Base-by-base conservation (phyloP, 2,888 invertebrate genomes). In the Leucozona laternaria region DNA sequence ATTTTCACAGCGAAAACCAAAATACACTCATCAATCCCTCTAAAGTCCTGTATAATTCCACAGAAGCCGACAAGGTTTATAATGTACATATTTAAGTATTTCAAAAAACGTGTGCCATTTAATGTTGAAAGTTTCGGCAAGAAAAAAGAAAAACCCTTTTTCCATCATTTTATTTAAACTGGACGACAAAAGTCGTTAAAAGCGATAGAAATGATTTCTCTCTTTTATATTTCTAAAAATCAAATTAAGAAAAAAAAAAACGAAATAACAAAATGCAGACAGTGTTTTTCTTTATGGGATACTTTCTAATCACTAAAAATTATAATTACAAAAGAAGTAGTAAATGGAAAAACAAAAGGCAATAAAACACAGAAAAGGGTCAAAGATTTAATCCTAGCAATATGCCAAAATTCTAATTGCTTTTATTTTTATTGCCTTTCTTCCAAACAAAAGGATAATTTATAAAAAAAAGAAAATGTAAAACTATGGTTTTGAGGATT, bases 251-350 rank as follows among this genome's bases (percentile, higher is more conserved):
- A 31, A 68, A 45, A 22, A 15, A 15, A 10, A 2, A 34, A 34
- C 3, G 28, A 40, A 40, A 10, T 15, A 13, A 15, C 40, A 2
- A 40, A 43, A 68, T 53, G 76, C 60, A 70, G 62, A 76, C 68
- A 60, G 34, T 60, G 40, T 80, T 76, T 80, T 70, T n/a, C n/a
- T 80, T 50, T 22, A 76, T 62, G 62, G 68, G 57, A 17, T 34
- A 11, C 71, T 64, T 71, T 45, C 71, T 53, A 53, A 25, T 53
- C 25, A 25, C 8, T 53, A 25, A 28, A 28, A 53, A 57, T 57
- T 31, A 53, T 77, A 64, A 81, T 81, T 77, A 81, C 55, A 76
- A 71, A 71, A 64, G 70, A 77, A 77, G 62, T 53, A 70, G 43
- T 34, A 70, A 76, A 60, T 31, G 75, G 37, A 70, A 71, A 43